Conservation (phyloP, 2,113 vertebrate genomes). For the Trogon surrucura region DNA sequence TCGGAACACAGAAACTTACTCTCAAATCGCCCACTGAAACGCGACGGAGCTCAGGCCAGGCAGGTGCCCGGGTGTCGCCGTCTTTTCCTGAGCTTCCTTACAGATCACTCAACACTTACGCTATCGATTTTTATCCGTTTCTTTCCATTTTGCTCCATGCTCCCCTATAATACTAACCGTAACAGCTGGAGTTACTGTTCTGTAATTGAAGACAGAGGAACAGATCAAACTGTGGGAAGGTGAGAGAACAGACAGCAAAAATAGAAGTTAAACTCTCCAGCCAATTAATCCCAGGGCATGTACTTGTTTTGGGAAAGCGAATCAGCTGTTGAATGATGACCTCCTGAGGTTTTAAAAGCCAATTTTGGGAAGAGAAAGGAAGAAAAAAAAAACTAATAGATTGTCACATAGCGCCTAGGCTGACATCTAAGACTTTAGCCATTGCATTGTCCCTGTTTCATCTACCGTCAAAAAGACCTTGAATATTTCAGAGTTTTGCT, state of each 20-base stretch:
- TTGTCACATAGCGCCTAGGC: neutral
- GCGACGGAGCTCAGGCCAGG: neutral
- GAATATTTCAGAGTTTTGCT: neutral
- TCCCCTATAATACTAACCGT: neutral
- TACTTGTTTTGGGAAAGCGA: slow-evolving; percentile 9
- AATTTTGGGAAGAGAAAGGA: neutral
- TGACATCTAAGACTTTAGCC: neutral
- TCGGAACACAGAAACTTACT: neutral
- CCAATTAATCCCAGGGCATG: neutral
- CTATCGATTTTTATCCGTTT: slow-evolving; percentile 32
- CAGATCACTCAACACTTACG: neutral
- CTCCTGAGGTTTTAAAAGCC: slow-evolving; percentile 1
- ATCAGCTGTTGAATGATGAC: neutral
- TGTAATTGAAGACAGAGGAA: slow-evolving; percentile 22
- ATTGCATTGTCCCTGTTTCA: neutral
- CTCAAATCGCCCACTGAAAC: neutral
- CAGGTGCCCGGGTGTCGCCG: neutral
- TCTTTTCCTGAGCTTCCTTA: slow-evolving; percentile 14
- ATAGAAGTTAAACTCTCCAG: neutral
- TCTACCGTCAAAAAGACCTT: neutral
- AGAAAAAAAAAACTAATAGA: neutral
- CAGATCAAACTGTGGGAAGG: neutral
- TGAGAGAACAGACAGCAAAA: neutral
- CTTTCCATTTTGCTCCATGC: neutral
- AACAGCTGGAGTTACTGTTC: neutral